A percentile compares a stretch with the other conserved stretches of the same genome.
Evolutionary conservation across 2,888 invertebrate species (phyloP).

Genomic region (Stenoptilia bipunctidactyla): DNA sequence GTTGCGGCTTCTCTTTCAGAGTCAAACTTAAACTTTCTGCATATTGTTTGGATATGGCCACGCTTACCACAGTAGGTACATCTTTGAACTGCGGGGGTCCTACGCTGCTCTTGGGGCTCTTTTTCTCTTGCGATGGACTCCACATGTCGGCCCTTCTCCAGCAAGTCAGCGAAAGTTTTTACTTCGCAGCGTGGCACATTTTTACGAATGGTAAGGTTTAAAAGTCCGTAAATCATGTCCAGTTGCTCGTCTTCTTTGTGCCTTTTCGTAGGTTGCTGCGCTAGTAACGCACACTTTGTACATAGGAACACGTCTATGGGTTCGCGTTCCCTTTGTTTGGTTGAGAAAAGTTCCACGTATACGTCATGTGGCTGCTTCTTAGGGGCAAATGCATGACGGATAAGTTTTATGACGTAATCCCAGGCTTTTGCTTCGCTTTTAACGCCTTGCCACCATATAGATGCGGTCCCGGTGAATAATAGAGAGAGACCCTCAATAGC

Average conservation of each 20-base stretch:
- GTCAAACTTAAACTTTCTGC: neutral
- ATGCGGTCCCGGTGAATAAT: neutral
- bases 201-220: slow-evolving; percentile 4
- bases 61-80: too few relatives aligned
- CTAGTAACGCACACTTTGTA: slow-evolving; percentile 10
- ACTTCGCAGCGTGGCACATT: neutral
- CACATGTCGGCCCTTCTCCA: slow-evolving; percentile 5
- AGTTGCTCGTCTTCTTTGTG: slow-evolving; percentile 15
- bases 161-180: slow-evolving; percentile 4
- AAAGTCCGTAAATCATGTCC: slow-evolving; percentile 15
- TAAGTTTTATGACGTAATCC: too few relatives aligned
- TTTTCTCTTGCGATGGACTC: slow-evolving; percentile 6
- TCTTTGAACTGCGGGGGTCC: too few relatives aligned
- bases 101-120: neutral
- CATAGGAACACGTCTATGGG: slow-evolving; percentile 14
- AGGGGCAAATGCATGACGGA: too few relatives aligned
- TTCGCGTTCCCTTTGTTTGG: slow-evolving; percentile 7
- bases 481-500: neutral
- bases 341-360: slow-evolving; percentile 12
- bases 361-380: slow-evolving; percentile 8
- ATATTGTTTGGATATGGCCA: neutral
- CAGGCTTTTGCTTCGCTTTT: neutral
- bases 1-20: neutral
- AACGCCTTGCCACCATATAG: slow-evolving; percentile 1
- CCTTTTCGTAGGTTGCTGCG: slow-evolving; percentile 10